A percentile compares a stretch with the other conserved stretches of the same genome.
Conservation (phyloP, 1,140 invertebrate species). For the Pseudomyrmex sp. region DNA sequence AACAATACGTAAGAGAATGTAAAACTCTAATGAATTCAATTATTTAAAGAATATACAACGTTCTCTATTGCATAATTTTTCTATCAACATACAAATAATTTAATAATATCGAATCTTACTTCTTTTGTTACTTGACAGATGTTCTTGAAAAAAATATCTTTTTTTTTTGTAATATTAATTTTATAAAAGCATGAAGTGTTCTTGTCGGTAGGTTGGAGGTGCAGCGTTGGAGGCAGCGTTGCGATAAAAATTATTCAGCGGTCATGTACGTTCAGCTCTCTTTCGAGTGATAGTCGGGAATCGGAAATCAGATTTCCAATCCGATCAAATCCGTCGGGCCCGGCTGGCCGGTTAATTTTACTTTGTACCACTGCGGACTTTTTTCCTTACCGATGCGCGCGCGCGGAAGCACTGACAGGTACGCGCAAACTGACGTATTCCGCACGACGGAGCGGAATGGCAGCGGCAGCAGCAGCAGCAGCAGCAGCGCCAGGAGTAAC, state of each 20-base stretch:
- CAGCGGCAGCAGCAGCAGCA: conserved; percentile 14
- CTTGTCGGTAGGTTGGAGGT: too few relatives aligned
- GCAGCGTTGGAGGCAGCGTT: conserved; percentile 28
- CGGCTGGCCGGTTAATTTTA: conserved; percentile 62
- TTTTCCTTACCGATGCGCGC: conserved; percentile 55
- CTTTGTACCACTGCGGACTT: conserved; percentile 41
- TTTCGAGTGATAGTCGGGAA: conserved; percentile 17
- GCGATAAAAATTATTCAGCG: conserved; percentile 51
- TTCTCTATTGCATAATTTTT: too few relatives aligned
- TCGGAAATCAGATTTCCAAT: conserved; percentile 60
- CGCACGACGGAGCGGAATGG: conserved; percentile 63
- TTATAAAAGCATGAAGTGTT: neutral
- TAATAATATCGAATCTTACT: too few relatives aligned
- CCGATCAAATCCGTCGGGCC: conserved; percentile 60
- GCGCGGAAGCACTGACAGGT: conserved; percentile 41
- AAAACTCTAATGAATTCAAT: too few relatives aligned
- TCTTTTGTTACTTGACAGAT: too few relatives aligned
- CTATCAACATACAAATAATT: too few relatives aligned
- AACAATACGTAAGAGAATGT: too few relatives aligned
- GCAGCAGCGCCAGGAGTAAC: conserved; percentile 30
- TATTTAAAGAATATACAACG: too few relatives aligned
- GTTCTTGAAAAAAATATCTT: too few relatives aligned
- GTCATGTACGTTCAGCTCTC: neutral
- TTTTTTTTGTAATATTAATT: neutral
- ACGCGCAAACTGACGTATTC: conserved; percentile 64